Base-by-base conservation (phyloP, 2,888 invertebrate genomes). In the Callyntrura sp. region DNA sequence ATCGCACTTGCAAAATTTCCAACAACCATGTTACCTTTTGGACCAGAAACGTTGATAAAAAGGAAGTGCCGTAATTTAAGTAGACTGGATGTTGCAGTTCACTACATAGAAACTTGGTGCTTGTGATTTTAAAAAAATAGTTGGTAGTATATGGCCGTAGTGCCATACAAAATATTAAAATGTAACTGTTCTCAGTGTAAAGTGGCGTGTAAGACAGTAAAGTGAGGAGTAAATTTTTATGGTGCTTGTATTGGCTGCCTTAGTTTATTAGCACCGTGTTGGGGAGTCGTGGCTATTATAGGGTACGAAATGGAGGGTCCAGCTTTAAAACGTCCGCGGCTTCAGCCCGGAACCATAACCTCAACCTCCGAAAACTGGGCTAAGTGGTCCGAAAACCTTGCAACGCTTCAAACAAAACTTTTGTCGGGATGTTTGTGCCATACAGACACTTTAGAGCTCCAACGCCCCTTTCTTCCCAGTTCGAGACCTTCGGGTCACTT, bases 11-110 rank as follows among this genome's bases (percentile, higher is more conserved):
- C 82, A 62, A 65, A 70, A 65, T 92, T 23, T 90, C 90, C 17
- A 91, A 92, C 83, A 86, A 91, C 70, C 93, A 93, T 90, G 93
- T 93, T 43, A 93, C 92, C 57, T 55, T 88, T 1, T 93, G 93
- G 93, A 87, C 68, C 43, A 85, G 91, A 78, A 89, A 76, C 51
- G 55, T 8, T 43, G 85, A 85, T 60, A 73, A 88, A 60, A 89
- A 90, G 78, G 90, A 73, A 81, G 83, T 85, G 73, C 55, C 68
- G 79, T 85, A 70, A 76, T 76, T 68, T 76, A 45, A 25, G 28
- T 65, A 79, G 85, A 76, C 73, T 79, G 35, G 55, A 81, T 65
- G 43, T 48, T 51, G 62, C 48, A 55, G 57, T 84, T 23, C 45
- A 70, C 55, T 60, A 90, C 62, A 51, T 84, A 78, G 57, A 78